Base-by-base conservation (phyloP, 1,140 invertebrate species). In the Eurosta solidaginis region DNA sequence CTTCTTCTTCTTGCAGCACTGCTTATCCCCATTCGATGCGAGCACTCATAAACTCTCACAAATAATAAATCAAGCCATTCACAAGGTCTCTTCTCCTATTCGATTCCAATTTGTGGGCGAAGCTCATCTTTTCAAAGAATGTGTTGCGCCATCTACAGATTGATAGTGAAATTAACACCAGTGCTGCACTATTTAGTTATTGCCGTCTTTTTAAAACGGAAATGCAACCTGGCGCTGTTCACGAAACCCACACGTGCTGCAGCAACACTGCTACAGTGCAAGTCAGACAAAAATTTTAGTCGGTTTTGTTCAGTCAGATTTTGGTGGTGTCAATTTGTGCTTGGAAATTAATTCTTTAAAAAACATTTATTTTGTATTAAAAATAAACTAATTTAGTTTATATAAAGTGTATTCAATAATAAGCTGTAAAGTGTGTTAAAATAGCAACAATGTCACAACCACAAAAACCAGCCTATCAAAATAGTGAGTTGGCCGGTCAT, bases 401-500 rank as follows among this genome's bases (percentile, higher is more conserved):
- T 68, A 3, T 68, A 68, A 22, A 42, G 59, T 40, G 59, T 17
- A 1, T 12, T 17, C 20, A 68, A 40, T 68, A 12, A 6, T 20
- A 7, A 17, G 7, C 17, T 33, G n/a, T 68, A 40, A 40, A 20
- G 59, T 68, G 29, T 68, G 7, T 68, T n/a, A 6, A 68, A 74
- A 17, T 33, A 81, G 29, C 20, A 74, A 63, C 59, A 79, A 85
- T 85, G 84, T 83, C 84, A 54, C 84, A 85, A 83, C 84, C 82
- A 59, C 85, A 86, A 82, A 80, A 80, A 83, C 85, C 85, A 76
- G 85, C 83, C 76, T 86, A 86, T 73, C 82, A 86, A 81, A 86
- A 86, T 79, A 86, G 85, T 86, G 80, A 86, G 85, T 85, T 68
- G 59, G 59, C 59, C 59, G 59, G 59, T 68, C 22, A 68, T 9